Evolutionary conservation across 2,888 invertebrate genomes (phyloP).

Genomic region (Papilio protenor): DNA sequence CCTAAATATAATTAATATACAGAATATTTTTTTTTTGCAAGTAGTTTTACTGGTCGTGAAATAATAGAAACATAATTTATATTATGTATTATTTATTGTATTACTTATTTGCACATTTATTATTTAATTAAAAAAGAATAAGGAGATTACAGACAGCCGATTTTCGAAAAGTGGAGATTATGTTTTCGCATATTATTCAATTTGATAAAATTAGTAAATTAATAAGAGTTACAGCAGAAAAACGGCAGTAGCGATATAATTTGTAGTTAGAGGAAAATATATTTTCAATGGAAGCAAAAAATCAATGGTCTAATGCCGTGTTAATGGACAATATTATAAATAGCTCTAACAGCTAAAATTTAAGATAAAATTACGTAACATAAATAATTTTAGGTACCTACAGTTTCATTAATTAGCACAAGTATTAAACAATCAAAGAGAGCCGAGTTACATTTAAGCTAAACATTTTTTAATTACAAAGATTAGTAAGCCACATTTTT

Average conservation of each 20-base stretch:
- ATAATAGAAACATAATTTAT: slow-evolving; percentile 10
- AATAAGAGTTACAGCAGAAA: not conserved
- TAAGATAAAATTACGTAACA: slow-evolving; percentile 64
- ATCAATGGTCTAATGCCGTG: slow-evolving; percentile 46
- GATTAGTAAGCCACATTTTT: slow-evolving; percentile 38
- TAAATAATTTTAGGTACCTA: slow-evolving; percentile 64
- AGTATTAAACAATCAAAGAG: slow-evolving; percentile 46
- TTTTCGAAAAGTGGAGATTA: not conserved
- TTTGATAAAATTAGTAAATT: not conserved
- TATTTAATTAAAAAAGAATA: slow-evolving; percentile 12
- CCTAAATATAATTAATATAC: not conserved
- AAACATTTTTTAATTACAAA: slow-evolving; percentile 44
- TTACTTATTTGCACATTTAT: slow-evolving; percentile 17
- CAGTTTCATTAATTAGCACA: slow-evolving; percentile 42
- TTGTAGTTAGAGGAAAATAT: slow-evolving; percentile 42
- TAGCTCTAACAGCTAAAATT: slow-evolving; percentile 62
- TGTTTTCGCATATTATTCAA: not conserved
- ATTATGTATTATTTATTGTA: slow-evolving; percentile 23
- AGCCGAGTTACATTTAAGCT: slow-evolving; percentile 45
- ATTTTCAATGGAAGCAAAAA: slow-evolving; percentile 41
- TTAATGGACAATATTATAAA: slow-evolving; percentile 62
- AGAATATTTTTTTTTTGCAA: not conserved
- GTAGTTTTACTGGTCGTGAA: not conserved
- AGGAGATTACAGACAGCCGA: not conserved
- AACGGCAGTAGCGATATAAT: not conserved